Conservation (phyloP, 2,888 invertebrate species). For the Abrostola triplasia region DNA sequence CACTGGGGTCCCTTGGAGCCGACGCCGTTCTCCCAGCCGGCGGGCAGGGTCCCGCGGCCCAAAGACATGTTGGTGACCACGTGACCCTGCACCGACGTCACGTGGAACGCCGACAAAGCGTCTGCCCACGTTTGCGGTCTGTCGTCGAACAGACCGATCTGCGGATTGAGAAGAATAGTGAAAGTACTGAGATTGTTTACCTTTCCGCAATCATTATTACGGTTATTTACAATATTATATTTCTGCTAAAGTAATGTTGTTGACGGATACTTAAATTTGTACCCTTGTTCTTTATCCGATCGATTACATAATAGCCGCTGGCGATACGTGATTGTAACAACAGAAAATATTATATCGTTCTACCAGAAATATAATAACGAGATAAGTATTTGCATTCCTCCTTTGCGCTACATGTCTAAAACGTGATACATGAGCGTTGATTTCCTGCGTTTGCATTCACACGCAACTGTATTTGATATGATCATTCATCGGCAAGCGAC, state of each 20-base stretch:
- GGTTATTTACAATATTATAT: conserved; percentile 3
- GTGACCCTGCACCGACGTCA: conserved; percentile 78
- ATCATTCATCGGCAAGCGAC: conserved; percentile 35
- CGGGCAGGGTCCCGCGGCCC: conserved; percentile 87
- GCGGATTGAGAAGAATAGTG: conserved; percentile 34
- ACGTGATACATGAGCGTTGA: conserved; percentile 26
- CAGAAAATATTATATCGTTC: conserved; percentile 11
- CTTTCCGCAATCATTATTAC: conserved; percentile 1
- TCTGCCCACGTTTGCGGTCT: conserved; percentile 79
- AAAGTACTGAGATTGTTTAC: conserved; percentile 2
- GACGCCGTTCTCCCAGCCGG: conserved; percentile 86
- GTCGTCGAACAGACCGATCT: conserved; percentile 81
- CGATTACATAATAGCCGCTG: not conserved
- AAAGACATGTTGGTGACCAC: conserved; percentile 86
- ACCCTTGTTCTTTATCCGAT: not conserved
- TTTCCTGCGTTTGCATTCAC: conserved; percentile 39
- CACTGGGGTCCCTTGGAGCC: conserved; percentile 85
- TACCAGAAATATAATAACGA: conserved; percentile 3
- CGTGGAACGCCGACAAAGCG: conserved; percentile 72
- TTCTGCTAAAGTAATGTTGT: not conserved
- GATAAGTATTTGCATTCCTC: conserved; percentile 16
- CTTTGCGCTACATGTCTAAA: conserved; percentile 13
- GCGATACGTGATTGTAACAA: not conserved
- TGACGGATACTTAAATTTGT: conserved; percentile 1
- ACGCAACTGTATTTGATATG: conserved; percentile 40